phyloP scores from a whole-genome alignment of 2,113 vertebrate genomes.

The Stomatorhinus ivindoensis region DNA sequence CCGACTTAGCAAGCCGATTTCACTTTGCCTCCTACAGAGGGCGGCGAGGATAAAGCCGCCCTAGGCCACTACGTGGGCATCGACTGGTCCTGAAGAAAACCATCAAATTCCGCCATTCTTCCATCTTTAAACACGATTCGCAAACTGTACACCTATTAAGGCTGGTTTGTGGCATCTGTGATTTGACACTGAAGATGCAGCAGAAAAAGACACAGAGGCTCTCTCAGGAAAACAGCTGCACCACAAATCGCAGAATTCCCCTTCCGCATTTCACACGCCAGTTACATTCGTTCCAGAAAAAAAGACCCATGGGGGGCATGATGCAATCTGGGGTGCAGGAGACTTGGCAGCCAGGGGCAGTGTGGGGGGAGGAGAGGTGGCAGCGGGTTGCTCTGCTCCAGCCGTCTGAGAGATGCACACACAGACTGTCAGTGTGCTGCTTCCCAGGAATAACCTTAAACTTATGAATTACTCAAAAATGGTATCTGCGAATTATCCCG shows the following conservation, averaged over 20 bases:
- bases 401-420: not conserved
- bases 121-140: not conserved
- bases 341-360: not conserved
- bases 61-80: not conserved
- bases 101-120: not conserved
- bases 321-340: not conserved
- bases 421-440: not conserved
- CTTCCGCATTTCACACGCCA: not conserved
- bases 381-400: no score
- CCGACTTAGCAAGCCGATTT: not conserved
- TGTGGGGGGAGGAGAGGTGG: no score
- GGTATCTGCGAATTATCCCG: not conserved
- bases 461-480: not conserved
- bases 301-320: not conserved
- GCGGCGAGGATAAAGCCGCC: not conserved
- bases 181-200: not conserved
- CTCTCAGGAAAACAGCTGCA: slow-evolving; percentile 16
- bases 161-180: not conserved
- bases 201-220: not conserved
- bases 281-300: not conserved
- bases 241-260: not conserved
- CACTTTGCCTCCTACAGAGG: not conserved
- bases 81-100: not conserved
- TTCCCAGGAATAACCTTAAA: not conserved
- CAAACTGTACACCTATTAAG: not conserved